Conservation (phyloP, 92 coral and sea anemone genomes). For the Epizoanthus illoricatus region DNA sequence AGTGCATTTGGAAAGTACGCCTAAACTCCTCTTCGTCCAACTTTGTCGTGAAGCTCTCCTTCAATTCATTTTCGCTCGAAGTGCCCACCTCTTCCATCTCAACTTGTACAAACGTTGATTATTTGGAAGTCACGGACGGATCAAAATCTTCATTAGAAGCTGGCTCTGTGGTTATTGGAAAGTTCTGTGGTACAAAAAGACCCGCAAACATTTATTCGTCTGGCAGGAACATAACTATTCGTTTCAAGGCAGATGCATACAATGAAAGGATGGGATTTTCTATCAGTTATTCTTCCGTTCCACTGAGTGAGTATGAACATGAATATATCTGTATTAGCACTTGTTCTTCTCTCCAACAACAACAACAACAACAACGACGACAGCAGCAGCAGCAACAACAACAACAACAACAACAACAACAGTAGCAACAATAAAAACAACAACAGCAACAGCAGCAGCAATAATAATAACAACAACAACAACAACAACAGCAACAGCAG, state of each 20-base stretch:
- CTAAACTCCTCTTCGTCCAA: background rate
- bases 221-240: background rate
- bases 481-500: no score
- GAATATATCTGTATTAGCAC: no score
- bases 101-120: background rate
- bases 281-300: background rate
- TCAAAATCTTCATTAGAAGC: background rate
- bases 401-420: no score
- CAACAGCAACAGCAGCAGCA: no score
- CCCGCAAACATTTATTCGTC: constrained; percentile 1
- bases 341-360: no score
- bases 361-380: no score
- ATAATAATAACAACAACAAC: no score
- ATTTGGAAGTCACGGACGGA: background rate
- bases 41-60: background rate
- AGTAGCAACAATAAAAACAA: no score
- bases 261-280: background rate
- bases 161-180: background rate
- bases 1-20: constrained; percentile 9
- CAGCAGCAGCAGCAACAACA: no score
- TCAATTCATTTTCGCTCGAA: background rate
- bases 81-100: background rate
- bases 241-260: background rate
- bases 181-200: background rate
- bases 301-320: background rate